Evolutionary conservation across 1,140 invertebrate species (phyloP), one percentile per base, ranked within the genome.

Genomic region (Drosophila kurseongensis): DNA sequence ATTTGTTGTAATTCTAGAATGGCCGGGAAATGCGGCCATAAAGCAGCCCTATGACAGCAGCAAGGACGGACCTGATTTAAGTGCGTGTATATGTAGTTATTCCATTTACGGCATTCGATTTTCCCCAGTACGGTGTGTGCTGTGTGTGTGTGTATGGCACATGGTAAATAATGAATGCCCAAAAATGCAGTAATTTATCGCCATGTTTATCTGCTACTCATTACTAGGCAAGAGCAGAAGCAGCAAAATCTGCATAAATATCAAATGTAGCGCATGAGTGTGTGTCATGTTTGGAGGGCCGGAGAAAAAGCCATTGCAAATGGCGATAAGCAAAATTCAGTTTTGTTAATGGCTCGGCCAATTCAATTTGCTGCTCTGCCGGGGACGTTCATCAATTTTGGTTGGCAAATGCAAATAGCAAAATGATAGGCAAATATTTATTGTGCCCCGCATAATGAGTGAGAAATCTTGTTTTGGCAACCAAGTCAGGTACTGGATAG

Each of bases 141-240:
- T n/a, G 23, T 47, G 42, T 14, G 54, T 38, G 18, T 36, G 23
- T 10, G 47, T 59, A 14, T 59, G 80, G 66, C 55, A 59, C 62
- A 72, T 68, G 50, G 66, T 62, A 76, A 83, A 79, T 86, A 82
- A 82, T 78, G 66, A 74, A 75, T 75, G 67, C 65, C 75, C 83
- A 80, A 83, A 77, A 86, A 78, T 77, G 67, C 59, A 82, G 77
- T 86, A 76, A 86, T 86, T 86, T 86, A 86, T 86, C 76, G 79
- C 47, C 71, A 73, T 81, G 83, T 86, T 86, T 86, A 86, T 86
- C 83, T 88, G 62, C 47, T 73, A 74, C 82, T 76, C 62, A 68
- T 76, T 76, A 76, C 73, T 55, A 48, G 57, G 67, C 73, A 73
- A 55, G 35, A 68, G 60, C 42, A 44, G 40, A 51, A 68, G 55